Conservation (phyloP, 2,113 vertebrate species). For the Triplophysa tibetana region DNA sequence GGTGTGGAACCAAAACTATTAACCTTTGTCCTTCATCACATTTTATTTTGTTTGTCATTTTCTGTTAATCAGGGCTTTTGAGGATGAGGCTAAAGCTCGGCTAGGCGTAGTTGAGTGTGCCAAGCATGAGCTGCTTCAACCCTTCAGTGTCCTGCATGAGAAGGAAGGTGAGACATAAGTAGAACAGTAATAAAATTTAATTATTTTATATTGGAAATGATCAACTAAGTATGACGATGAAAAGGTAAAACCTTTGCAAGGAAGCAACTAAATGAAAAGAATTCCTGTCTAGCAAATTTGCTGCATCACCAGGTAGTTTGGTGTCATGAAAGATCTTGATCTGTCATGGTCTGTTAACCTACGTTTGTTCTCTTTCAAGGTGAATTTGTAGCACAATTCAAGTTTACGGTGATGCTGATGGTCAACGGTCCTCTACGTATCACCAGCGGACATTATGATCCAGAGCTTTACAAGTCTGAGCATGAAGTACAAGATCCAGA, state of each 20-base stretch:
- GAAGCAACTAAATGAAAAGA: neutral
- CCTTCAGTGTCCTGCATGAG: slow-evolving; percentile 94
- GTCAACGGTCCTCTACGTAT: slow-evolving; percentile 95
- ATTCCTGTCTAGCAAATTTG: neutral
- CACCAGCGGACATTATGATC: slow-evolving; percentile 89
- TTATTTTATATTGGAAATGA: neutral
- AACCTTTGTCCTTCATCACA: neutral
- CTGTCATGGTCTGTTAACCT: neutral
- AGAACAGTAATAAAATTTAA: neutral
- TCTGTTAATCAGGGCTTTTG: slow-evolving; percentile 82
- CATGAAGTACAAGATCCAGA: slow-evolving; percentile 92
- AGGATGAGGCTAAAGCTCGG: slow-evolving; percentile 94
- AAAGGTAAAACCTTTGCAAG: neutral
- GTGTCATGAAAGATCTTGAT: slow-evolving; percentile 3
- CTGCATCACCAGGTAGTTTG: neutral
- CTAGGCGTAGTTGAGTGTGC: slow-evolving; percentile 96
- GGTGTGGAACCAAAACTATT: neutral
- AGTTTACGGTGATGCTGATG: slow-evolving; percentile 98
- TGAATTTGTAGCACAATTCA: slow-evolving; percentile 95
- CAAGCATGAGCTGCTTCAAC: slow-evolving; percentile 95
- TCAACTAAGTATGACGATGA: neutral
- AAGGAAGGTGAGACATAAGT: slow-evolving; percentile 85
- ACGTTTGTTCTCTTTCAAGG: slow-evolving; percentile 68
- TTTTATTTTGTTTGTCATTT: neutral
- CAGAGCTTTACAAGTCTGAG: slow-evolving; percentile 92